These are phyloP conservation scores for Cantharis flavilabris DNA, from an alignment of 2,888 invertebrate species.

Conservation along the genomic window DNA sequence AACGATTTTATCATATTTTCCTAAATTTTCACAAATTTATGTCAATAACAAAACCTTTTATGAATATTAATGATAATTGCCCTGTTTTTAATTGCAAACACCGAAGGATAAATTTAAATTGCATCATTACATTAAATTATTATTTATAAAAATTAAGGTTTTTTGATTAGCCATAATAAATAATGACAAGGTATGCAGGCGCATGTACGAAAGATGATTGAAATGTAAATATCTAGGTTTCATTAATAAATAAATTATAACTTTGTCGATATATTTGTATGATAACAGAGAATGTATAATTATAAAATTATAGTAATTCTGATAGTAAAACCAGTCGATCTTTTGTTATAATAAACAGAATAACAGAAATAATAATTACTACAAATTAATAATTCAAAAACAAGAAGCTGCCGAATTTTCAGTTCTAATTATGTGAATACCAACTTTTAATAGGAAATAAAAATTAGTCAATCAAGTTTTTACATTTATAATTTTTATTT, in stretches of 20 bases:
- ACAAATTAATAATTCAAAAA: background rate
- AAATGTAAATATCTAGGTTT: too few species aligned
- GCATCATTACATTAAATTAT: background rate
- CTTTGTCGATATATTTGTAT: background rate
- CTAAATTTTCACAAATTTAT: background rate
- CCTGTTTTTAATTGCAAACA: background rate
- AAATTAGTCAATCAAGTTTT: too few species aligned
- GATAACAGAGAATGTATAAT: background rate
- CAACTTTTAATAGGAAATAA: too few species aligned
- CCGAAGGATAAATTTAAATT: background rate
- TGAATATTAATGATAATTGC: background rate
- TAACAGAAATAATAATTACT: too few species aligned
- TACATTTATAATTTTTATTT: background rate
- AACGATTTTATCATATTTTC: background rate
- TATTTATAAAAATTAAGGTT: too few species aligned
- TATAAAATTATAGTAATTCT: background rate
- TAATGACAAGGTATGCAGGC: too few species aligned
- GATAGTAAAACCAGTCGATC: background rate
- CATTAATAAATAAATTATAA: background rate
- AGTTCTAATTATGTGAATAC: background rate
- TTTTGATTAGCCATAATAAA: too few species aligned
- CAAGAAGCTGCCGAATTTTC: background rate
- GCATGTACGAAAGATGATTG: too few species aligned
- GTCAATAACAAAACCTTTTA: background rate
- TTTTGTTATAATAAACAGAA: background rate